Evolutionary conservation across 23 tunicate species (phyloP).

Genomic region (Pegea sp.): DNA sequence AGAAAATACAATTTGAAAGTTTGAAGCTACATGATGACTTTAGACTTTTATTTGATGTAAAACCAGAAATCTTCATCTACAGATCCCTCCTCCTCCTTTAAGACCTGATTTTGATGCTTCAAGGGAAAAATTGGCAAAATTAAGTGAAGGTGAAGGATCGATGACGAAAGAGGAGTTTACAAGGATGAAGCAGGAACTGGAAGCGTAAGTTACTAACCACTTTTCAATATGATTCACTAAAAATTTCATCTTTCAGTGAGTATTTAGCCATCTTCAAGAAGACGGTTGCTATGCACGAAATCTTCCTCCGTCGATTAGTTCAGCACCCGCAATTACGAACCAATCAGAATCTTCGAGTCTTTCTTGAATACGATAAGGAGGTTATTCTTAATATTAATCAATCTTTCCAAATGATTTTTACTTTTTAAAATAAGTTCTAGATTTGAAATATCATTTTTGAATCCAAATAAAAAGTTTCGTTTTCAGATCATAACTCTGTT

Average conservation of each 20-base stretch:
- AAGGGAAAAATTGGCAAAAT: constrained; percentile 41
- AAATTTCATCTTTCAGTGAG: constrained; percentile 25
- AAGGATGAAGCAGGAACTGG: constrained; percentile 76
- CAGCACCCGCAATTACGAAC: constrained; percentile 31
- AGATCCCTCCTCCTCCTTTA: constrained; percentile 82
- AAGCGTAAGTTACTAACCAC: constrained; percentile 91
- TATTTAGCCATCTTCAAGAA: constrained; percentile 94
- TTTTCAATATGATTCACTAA: too few relatives aligned
- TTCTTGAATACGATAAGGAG: constrained; percentile 82
- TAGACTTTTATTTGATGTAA: too few relatives aligned
- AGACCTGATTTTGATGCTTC: constrained; percentile 85
- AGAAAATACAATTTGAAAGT: too few relatives aligned
- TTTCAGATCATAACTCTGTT: too few relatives aligned
- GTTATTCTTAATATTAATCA: constrained; percentile 3
- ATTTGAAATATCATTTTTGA: too few relatives aligned
- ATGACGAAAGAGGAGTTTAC: constrained; percentile 86
- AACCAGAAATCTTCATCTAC: too few relatives aligned
- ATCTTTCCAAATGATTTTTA: too few relatives aligned
- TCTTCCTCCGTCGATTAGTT: constrained; percentile 54
- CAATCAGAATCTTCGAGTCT: constrained; percentile 66
- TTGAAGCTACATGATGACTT: too few relatives aligned
- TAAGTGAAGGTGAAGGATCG: constrained; percentile 84
- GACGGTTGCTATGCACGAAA: constrained; percentile 90
- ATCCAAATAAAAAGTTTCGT: too few relatives aligned
- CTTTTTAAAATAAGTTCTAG: too few relatives aligned